phyloP scores from a whole-genome alignment of 2,797 vertebrate genomes.

The Rhincodon typus region DNA sequence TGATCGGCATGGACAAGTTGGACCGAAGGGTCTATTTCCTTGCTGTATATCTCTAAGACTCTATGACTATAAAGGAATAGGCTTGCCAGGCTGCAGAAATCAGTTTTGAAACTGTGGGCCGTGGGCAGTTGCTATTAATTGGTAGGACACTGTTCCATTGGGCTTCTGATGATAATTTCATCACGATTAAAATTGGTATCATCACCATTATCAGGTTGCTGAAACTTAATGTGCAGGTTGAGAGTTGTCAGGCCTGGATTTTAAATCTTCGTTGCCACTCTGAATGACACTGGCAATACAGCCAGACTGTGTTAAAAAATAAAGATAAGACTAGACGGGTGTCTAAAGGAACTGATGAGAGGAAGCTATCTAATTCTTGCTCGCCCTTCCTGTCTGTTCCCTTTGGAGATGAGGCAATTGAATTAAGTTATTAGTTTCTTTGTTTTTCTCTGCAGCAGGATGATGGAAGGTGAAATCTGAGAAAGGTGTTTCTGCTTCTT shows the following conservation, averaged over 20 bases:
- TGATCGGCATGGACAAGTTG: no score
- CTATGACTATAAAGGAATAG: background rate
- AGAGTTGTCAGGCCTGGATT: background rate
- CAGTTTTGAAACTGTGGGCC: background rate
- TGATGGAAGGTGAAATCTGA: slow-evolving; percentile 23
- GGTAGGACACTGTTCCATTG: background rate
- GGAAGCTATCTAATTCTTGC: background rate
- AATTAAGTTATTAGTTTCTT: slow-evolving; percentile 31
- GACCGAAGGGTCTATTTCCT: no score
- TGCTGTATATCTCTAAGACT: no score
- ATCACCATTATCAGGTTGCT: background rate
- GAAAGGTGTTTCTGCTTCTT: background rate
- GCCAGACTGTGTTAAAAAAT: background rate
- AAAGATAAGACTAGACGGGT: background rate
- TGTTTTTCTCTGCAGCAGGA: background rate
- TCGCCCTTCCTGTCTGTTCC: background rate
- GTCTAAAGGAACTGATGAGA: background rate
- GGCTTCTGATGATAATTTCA: background rate
- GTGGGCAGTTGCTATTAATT: background rate
- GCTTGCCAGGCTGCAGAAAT: background rate
- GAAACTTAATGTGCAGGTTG: background rate
- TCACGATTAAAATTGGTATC: background rate
- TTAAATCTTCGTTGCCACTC: background rate
- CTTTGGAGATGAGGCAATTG: slow-evolving; percentile 11
- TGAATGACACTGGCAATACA: background rate